Base-by-base conservation (phyloP, 30 jellyfish, hydroid and myxozoan species). In the Pelagia noctiluca region DNA sequence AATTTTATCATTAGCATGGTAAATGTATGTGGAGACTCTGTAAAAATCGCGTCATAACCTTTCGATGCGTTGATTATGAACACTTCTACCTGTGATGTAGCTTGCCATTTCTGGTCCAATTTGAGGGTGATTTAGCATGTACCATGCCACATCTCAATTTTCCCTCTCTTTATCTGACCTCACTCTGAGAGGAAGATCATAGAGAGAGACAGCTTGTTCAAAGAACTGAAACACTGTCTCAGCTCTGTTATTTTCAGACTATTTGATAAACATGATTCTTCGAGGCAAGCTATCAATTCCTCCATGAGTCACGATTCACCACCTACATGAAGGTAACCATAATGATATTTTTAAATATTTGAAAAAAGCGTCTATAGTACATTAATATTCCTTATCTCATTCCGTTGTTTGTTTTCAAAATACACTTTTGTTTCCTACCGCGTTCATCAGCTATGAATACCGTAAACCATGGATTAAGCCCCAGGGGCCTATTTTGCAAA, bases 31-130 rank as follows among this genome's bases (percentile, higher is more conserved):
- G 26, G 75, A 91, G 11, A 84, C 92, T 19, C 65, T 49, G 82
- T 21, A 86, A 13, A 86, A 72, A 70, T 86, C 88, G 5, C 94
- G 48, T 89, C 94, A 83, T 13, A 83, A 62, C 0, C 88, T 46
- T 48, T 86, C 93, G 3, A 86, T 86, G 26, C 96, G 78, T 11
- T 86, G 96, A 63, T 76, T 86, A 63, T 86, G 96, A 5, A 63
- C 72, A 72, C 96, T 86, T 63, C 72, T 64, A 10, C 96, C 93
- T 29, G 93, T 86, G 34, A 86, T 86, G 78, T 62, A 48, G 71
- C 92, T 86, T 31, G 87, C 92, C 25, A 70, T 64, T 19, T 76
- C 66, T 19, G 63, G 87, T 30, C 93, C 93, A 28, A 77, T 34
- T 42, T 36, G 28, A 29, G 54, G 46, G 69, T 78, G 89, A 30